Evolutionary conservation across 2,797 vertebrate genomes (phyloP), one percentile per base, ranked within the genome.

Genomic region (Trachops cirrhosus): DNA sequence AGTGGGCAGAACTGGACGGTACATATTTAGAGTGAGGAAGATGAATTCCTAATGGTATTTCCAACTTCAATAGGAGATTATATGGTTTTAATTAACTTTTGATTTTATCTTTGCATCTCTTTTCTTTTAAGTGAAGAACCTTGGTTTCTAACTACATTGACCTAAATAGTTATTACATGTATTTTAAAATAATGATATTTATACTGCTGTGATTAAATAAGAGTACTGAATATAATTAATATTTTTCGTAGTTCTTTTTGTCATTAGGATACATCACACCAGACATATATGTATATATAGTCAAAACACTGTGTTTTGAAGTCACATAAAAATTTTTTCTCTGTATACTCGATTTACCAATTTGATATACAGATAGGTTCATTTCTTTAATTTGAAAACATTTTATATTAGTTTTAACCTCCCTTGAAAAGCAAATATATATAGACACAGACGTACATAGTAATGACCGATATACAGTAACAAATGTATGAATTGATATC

Each of bases 171-270:
- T 71, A 75, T 41, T 77, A 24, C 29, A 44, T 46, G 18, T 52
- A 2, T 75, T 96, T 89, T 52, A 83, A 94, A 85, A 85, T 62
- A 84, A 54, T 52, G 50, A 57, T 88, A 64, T 12, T 89, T 93
- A 21, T 67, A 67, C 71, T 73, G 26, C 34, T 48, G 9, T 18
- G 79, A 18, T 71, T 70, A 68, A 89, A 89, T 95, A 78, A 91
- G 34, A 86, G 75, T 77, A 48, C 44, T 89, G 50, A 75, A 57
- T 94, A 48, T 62, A 80, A 75, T 75, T 79, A 85, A 32, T 15
- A 9, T 52, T 14, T 71, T 86, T 68, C 54, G 3, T 18, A 93
- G 21, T 70, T 83, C 34, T 44, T 77, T 85, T 68, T 80, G 52
- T 80, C 46, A 74, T 88, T 74, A 21, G 32, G 16, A 32, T 80